Percentiles rank a stretch among this genome's conserved stretches.
phyloP scores from a whole-genome alignment of 2,113 vertebrate species.

The Mus spicilegus region DNA sequence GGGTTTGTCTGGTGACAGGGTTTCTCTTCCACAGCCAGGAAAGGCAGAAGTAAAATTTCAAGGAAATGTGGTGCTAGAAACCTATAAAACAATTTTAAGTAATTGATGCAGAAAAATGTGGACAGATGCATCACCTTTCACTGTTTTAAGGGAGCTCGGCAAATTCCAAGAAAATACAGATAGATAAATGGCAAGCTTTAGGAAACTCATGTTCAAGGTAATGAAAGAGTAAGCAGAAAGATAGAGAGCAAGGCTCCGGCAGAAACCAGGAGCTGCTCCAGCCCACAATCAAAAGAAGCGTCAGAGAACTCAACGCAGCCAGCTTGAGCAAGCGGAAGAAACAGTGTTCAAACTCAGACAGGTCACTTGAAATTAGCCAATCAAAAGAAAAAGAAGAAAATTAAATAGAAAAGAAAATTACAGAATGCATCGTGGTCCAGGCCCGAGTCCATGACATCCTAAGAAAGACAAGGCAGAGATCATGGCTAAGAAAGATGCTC shows the following conservation, averaged over 20 bases:
- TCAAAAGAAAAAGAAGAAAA: neutral
- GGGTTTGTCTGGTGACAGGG: neutral
- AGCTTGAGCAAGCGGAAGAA: too few relatives aligned
- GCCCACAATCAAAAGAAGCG: neutral
- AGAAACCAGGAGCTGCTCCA: neutral
- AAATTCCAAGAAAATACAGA: neutral
- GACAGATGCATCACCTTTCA: neutral
- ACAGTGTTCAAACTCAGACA: too few relatives aligned
- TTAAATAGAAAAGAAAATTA: neutral
- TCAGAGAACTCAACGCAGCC: neutral
- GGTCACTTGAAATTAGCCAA: neutral
- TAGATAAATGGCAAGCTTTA: neutral
- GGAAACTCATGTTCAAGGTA: neutral
- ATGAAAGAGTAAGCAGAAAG: neutral
- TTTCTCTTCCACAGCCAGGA: neutral
- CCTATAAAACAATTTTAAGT: neutral
- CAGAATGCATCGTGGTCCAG: neutral
- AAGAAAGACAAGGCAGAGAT: neutral
- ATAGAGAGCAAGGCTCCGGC: neutral
- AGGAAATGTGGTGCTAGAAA: neutral
- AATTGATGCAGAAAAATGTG: neutral
- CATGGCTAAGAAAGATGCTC: neutral
- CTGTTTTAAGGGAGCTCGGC: neutral
- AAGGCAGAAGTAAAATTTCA: neutral
- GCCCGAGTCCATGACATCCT: neutral